These are phyloP conservation scores for Drosophila pallidifrons DNA, from an alignment of 1,140 invertebrate species.

Conservation along the genomic window DNA sequence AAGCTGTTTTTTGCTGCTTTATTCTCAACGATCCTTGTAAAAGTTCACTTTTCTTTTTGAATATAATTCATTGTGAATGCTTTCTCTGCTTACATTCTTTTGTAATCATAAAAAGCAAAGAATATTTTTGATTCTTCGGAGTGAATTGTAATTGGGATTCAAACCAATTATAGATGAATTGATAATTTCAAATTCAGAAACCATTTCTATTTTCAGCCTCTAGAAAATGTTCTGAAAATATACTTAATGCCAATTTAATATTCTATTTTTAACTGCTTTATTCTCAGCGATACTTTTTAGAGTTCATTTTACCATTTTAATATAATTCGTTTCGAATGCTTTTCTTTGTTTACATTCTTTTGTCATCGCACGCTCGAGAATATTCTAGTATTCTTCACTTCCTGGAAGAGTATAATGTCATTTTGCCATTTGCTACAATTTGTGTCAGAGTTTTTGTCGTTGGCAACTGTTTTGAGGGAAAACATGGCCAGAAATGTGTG, in stretches of 20 bases:
- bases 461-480: conserved; percentile 6
- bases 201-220: background rate
- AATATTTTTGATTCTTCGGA: too few species aligned
- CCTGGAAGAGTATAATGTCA: conserved; percentile 8
- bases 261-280: background rate
- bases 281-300: background rate
- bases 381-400: background rate
- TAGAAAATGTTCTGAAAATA: too few species aligned
- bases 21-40: too few species aligned
- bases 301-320: background rate
- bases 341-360: background rate
- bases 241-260: too few species aligned
- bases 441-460: conserved; percentile 50
- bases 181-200: too few species aligned
- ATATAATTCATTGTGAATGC: too few species aligned
- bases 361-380: background rate
- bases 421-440: conserved; percentile 22
- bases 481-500: conserved; percentile 24
- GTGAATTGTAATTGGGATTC: too few species aligned
- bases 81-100: too few species aligned
- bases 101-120: too few species aligned
- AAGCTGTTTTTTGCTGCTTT: too few species aligned
- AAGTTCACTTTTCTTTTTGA: too few species aligned
- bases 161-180: too few species aligned
- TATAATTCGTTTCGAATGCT: background rate